Base-by-base conservation (phyloP, 2,113 vertebrate genomes). In the Lagopus leucura region DNA sequence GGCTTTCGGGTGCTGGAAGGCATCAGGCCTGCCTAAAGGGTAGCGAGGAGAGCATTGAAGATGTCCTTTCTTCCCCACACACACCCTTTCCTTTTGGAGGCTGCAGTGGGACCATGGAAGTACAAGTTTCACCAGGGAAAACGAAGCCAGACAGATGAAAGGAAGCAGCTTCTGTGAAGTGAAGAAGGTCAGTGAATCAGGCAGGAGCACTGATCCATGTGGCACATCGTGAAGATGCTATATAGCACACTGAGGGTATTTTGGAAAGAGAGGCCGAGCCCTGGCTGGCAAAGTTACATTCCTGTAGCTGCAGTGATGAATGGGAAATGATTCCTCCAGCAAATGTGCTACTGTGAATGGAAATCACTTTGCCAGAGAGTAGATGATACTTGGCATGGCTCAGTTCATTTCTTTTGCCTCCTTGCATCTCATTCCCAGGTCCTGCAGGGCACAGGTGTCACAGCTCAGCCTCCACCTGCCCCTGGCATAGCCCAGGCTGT, bases 231-330 rank as follows among this genome's bases (percentile, higher is more conserved):
- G 66, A 75, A 92, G 77, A 78, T 93, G 66, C 70, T 76, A 7
- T 34, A 38, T 25, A 82, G 74, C 78, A 61, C 42, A 38, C 38
- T 2, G 2, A 30, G 76, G 57, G n/a, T 45, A 66, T 84, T 88
- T 78, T 60, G 47, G 65, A 65, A 61, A 47, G 57, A 67, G 27
- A 86, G n/a, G 48, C 61, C 82, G 48, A 86, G 65, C 64, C 82
- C 69, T 69, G 65, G 65, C 82, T 86, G 77, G 52, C 81, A 79
- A 61, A 88, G 82, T 24, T 67, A 86, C 52, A 67, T 66, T 32
- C 75, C 71, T 82, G 47, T 48, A 57, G 47, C 30, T 86, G 82
- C 18, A 20, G 82, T 74, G 91, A 91, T 92, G 78, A 91, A 93
- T 85, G 87, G 84, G 81, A 70, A 82, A 82, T n/a, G 78, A 96